Evolutionary conservation across 2,113 vertebrate species (phyloP).

Genomic region (Archocentrus centrarchus): DNA sequence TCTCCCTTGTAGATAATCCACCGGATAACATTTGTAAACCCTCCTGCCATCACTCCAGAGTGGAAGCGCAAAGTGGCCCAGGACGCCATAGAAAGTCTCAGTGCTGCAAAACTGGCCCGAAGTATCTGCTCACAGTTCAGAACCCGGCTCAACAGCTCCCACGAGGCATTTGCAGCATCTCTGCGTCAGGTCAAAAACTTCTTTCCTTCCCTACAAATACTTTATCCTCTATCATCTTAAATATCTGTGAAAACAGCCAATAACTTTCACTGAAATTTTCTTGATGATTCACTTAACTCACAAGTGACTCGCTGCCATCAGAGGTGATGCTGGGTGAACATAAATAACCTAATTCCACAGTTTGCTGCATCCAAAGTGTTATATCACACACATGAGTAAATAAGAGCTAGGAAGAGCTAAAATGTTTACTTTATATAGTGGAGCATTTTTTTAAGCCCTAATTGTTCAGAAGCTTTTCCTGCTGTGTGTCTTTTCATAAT

Average conservation of each 20-base stretch:
- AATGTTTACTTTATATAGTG: not conserved
- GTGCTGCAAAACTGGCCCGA: constrained; percentile 94
- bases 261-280: too few relatives aligned
- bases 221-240: not conserved
- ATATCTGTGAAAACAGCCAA: not conserved
- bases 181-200: constrained; percentile 87
- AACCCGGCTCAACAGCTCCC: constrained; percentile 94
- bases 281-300: not conserved
- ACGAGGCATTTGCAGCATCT: constrained; percentile 96
- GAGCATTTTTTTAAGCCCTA: not conserved
- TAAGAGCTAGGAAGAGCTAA: not conserved
- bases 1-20: constrained; percentile 88
- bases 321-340: not conserved
- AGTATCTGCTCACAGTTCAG: constrained; percentile 98
- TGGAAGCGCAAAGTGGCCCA: constrained; percentile 99
- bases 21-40: constrained; percentile 93
- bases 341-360: not conserved
- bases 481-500: not conserved
- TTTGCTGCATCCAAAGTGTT: not conserved
- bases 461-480: not conserved
- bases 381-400: not conserved
- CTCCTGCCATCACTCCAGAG: constrained; percentile 90
- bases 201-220: not conserved
- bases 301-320: not conserved
- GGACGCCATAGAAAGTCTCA: constrained; percentile 98